Evolutionary conservation across 2,797 vertebrate species (phyloP).

Genomic region (Mareca penelope): DNA sequence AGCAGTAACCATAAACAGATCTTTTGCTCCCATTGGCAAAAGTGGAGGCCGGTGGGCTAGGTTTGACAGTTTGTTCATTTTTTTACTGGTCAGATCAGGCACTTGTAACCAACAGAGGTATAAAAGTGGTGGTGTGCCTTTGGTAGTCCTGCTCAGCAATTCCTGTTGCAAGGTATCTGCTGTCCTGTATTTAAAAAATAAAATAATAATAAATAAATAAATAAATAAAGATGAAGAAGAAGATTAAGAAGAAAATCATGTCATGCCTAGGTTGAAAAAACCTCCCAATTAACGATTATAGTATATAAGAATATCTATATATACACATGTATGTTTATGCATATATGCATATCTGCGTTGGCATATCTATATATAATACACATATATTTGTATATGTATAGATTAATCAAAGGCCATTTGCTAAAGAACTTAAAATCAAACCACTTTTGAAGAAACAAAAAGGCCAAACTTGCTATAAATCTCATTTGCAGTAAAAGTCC

Average conservation of each 20-base stretch:
- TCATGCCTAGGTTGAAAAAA: not conserved
- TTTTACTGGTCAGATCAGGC: not conserved
- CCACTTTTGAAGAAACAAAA: not conserved
- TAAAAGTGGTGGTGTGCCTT: rapidly evolving
- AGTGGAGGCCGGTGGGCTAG: not conserved
- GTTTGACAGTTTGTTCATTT: not conserved
- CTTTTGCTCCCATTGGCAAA: conserved; percentile 18
- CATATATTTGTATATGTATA: not conserved
- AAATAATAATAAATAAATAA: not conserved
- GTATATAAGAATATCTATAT: not conserved
- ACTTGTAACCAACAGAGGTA: not conserved
- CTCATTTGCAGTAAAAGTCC: not conserved
- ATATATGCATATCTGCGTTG: rapidly evolving
- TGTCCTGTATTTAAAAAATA: not conserved
- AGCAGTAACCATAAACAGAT: conserved; percentile 49
- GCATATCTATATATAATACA: not conserved
- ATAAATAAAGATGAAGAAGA: too few species aligned
- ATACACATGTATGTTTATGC: not conserved
- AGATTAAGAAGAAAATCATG: not conserved
- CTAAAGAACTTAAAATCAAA: not conserved
- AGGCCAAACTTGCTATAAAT: not conserved
- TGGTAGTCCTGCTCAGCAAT: not conserved
- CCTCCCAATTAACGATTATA: not conserved
- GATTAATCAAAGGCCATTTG: not conserved
- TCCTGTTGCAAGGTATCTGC: not conserved